Conservation (phyloP, 2,797 vertebrate genomes). For the Sternotherus odoratus region DNA sequence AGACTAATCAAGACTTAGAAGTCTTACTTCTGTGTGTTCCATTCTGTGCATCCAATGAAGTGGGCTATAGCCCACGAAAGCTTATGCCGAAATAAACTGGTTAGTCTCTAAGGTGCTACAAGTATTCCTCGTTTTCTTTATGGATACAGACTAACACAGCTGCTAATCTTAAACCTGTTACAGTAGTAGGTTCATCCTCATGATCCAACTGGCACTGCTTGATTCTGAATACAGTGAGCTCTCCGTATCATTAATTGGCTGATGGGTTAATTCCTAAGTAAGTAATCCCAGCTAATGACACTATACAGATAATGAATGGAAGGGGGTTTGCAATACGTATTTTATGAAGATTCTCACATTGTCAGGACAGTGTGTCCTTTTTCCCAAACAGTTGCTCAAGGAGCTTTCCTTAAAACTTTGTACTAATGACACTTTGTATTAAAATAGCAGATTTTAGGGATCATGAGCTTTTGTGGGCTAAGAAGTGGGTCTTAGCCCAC, state of each 20-base stretch:
- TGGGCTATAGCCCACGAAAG: too few species aligned
- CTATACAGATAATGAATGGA: neutral
- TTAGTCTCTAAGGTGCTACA: too few species aligned
- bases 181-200: neutral
- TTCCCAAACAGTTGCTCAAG: neutral
- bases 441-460: too few species aligned
- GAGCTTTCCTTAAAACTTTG: neutral
- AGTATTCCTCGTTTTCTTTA: too few species aligned
- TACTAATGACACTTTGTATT: neutral
- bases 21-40: too few species aligned
- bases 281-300: neutral
- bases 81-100: too few species aligned
- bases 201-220: fast-evolving
- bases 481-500: too few species aligned
- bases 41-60: too few species aligned
- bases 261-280: neutral
- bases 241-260: neutral
- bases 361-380: neutral
- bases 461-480: too few species aligned
- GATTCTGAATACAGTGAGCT: neutral
- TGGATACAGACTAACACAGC: too few species aligned
- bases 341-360: neutral
- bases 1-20: too few species aligned
- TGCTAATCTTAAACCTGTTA: too few species aligned
- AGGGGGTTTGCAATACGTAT: neutral